Conservation (phyloP, 1,140 invertebrate genomes). For the Drosophila funebris region DNA sequence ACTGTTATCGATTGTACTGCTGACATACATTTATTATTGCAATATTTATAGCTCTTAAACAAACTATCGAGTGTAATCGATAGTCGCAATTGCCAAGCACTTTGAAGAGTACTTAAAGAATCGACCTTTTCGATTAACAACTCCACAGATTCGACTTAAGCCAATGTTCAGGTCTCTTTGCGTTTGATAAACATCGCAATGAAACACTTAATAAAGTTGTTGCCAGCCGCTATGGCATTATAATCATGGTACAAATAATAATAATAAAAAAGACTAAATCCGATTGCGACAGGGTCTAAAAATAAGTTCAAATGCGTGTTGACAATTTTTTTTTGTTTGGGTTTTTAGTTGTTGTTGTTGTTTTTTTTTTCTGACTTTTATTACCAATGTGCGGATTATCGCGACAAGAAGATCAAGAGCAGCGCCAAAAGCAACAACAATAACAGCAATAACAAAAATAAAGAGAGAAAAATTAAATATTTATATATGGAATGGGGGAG, state of each 20-base stretch:
- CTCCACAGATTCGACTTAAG: conserved; percentile 9
- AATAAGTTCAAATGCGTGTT: conserved; percentile 80
- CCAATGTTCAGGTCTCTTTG: conserved; percentile 19
- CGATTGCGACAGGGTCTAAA: conserved; percentile 71
- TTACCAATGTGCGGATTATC: conserved; percentile 77
- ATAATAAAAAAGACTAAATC: conserved; percentile 55
- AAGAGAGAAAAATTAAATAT: conserved; percentile 50
- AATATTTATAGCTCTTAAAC: too few species aligned
- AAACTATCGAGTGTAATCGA: neutral
- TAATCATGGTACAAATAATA: conserved; percentile 34
- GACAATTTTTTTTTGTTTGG: conserved; percentile 59
- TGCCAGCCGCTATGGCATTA: conserved; percentile 39
- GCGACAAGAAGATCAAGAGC: conserved; percentile 78
- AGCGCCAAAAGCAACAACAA: conserved; percentile 30
- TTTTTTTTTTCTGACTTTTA: conserved; percentile 43
- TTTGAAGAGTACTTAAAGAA: neutral
- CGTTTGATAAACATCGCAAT: conserved; percentile 51
- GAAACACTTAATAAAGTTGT: conserved; percentile 70
- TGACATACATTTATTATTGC: too few species aligned
- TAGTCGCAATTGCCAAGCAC: neutral
- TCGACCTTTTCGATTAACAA: neutral
- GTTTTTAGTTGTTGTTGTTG: conserved; percentile 41
- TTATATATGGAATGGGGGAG: conserved; percentile 58
- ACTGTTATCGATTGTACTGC: too few species aligned
- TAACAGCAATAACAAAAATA: conserved; percentile 20